These are phyloP conservation scores for Alentia gelatinosa DNA, from an alignment of 2,888 invertebrate species.

Conservation along the genomic window DNA sequence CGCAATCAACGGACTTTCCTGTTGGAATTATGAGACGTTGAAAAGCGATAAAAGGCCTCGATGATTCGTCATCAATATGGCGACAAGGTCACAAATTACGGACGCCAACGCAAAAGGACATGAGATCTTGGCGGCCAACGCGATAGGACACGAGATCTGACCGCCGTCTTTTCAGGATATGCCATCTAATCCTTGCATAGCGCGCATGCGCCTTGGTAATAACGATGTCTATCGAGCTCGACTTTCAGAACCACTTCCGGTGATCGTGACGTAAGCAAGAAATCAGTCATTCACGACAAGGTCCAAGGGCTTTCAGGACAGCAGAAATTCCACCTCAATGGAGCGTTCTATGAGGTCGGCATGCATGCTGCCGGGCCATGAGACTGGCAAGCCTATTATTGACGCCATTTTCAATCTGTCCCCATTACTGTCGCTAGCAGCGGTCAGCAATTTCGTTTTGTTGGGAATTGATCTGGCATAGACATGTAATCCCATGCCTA, in stretches of 20 bases:
- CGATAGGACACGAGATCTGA: background rate
- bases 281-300: too few relatives aligned
- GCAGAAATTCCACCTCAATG: background rate
- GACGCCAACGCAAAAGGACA: too few relatives aligned
- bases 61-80: too few relatives aligned
- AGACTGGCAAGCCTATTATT: background rate
- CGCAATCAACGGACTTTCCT: too few relatives aligned
- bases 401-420: background rate
- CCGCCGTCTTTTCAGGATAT: background rate
- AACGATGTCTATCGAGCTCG: background rate
- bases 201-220: background rate
- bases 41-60: too few relatives aligned
- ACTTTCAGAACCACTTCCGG: background rate
- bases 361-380: background rate
- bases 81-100: too few relatives aligned
- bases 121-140: background rate
- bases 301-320: background rate
- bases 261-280: background rate
- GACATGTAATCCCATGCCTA: background rate
- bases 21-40: too few relatives aligned
- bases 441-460: background rate
- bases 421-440: background rate
- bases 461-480: background rate
- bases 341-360: background rate
- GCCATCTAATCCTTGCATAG: background rate